Evolutionary conservation across 2,888 invertebrate genomes (phyloP).

Genomic region (Gerris lacustris): DNA sequence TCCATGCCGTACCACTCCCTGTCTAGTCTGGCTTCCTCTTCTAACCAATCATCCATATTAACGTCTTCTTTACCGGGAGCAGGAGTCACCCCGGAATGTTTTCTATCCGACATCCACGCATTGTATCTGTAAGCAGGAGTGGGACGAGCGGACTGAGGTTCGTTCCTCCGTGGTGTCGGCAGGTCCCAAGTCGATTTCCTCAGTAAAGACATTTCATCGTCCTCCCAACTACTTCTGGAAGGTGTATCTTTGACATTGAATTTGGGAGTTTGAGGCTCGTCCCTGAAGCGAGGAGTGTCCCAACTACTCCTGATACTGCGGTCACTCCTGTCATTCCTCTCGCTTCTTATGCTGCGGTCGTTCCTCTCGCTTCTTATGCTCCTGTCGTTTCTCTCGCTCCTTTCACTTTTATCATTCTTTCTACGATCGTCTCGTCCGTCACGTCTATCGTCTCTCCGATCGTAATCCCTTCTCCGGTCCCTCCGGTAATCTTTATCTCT

Average conservation of each 20-base stretch:
- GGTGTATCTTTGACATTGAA: conserved; percentile 49
- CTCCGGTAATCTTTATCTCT: conserved; percentile 33
- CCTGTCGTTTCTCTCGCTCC: conserved; percentile 16
- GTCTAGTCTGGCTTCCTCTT: conserved; percentile 79
- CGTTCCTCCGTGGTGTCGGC: conserved; percentile 56
- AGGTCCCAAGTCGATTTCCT: conserved; percentile 83
- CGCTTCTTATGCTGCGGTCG: conserved; percentile 7
- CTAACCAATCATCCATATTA: conserved; percentile 61
- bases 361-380: conserved; percentile 4
- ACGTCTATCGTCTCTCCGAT: not conserved
- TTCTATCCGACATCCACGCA: conserved; percentile 58
- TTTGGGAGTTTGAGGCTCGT: conserved; percentile 78
- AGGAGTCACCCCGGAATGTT: conserved; percentile 54
- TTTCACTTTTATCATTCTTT: conserved; percentile 33
- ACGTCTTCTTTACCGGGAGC: conserved; percentile 34
- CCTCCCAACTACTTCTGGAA: conserved; percentile 58
- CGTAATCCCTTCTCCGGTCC: conserved; percentile 15
- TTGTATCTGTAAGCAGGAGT: conserved; percentile 82
- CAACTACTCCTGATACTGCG: conserved; percentile 21
- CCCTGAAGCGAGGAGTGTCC: conserved; percentile 48
- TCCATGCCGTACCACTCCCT: conserved; percentile 96
- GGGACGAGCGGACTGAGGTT: conserved; percentile 49
- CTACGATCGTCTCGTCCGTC: conserved; percentile 19
- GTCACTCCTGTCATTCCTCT: conserved; percentile 7
- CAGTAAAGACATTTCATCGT: conserved; percentile 49